These are phyloP conservation scores for Neodiprion virginianus DNA, from an alignment of 1,140 invertebrate species.

Conservation along the genomic window DNA sequence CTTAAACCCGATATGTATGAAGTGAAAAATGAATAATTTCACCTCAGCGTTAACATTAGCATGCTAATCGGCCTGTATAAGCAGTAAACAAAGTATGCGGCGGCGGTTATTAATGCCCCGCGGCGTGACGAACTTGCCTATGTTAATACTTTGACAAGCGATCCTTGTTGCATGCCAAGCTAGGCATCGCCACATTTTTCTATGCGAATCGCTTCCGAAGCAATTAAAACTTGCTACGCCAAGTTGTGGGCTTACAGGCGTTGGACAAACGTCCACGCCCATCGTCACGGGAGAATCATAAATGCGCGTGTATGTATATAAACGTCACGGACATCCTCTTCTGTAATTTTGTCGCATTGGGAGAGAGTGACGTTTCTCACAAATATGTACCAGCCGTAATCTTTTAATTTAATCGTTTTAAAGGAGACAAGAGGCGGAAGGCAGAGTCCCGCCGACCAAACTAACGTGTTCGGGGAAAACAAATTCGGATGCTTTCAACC, in stretches of 20 bases:
- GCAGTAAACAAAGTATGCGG: background rate
- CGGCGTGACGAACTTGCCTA: background rate
- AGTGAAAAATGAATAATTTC: too few relatives aligned
- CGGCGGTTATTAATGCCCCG: background rate
- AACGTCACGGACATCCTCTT: background rate
- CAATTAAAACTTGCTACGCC: background rate
- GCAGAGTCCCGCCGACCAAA: background rate
- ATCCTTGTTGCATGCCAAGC: background rate
- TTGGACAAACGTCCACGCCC: background rate
- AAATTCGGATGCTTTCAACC: background rate
- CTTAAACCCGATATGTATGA: too few relatives aligned
- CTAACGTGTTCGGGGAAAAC: background rate
- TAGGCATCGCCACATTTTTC: background rate
- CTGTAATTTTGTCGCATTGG: background rate
- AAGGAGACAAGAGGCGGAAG: background rate
- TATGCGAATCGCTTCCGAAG: conserved; percentile 2
- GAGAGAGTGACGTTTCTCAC: too few relatives aligned
- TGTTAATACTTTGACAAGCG: background rate
- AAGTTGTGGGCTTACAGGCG: background rate
- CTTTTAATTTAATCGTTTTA: background rate
- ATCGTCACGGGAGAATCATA: background rate
- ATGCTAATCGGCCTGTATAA: background rate
- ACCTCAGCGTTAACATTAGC: too few relatives aligned
- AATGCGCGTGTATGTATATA: background rate
- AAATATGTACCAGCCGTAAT: too few relatives aligned